Evolutionary conservation across 2,888 invertebrate species (phyloP), one percentile per base, ranked within the genome.

Genomic region (Erebia epiphron): DNA sequence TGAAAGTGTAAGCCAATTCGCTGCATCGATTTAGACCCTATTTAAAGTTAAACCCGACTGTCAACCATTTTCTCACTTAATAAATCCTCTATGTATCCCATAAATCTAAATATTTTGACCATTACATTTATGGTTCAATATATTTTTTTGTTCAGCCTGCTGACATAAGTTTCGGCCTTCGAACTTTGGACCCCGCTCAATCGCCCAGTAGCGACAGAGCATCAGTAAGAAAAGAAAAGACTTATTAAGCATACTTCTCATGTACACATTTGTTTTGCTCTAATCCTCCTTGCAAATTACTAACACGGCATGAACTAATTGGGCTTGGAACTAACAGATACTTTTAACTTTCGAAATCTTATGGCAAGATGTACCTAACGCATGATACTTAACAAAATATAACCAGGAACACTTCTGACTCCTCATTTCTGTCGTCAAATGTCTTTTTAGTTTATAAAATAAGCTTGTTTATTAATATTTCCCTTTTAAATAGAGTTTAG

Each of bases 141-240:
- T 73, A 35, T 35, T 35, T 73, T 75, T 56, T 76, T 76, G 69
- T 74, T 73, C 83, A 92, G 93, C 87, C 91, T 75, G 84, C 87
- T 79, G 92, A 92, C 80, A 84, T 90, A 85, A 88, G 87, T 83
- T 87, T 90, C 85, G 90, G 90, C 80, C 91, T 92, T 63, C 86
- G 86, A 83, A 90, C 89, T 85, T 79, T 92, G 91, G 92, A 92
- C 80, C 77, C 87, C 69, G 82, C 87, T 80, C 90, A 89, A 85
- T 81, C 87, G 79, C 83, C 86, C 84, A 86, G 84, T 89, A 85
- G 86, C 83, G 92, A 92, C 85, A 84, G 89, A 82, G 87, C 86
- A 81, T 79, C 89, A 87, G 92, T 92, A 93, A 92, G 92, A 85
- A 81, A 93, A 92, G 92, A 85, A 81, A 83, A 82, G 85, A 81